Conservation (phyloP, 2,797 vertebrate genomes). For the Danionella dracula region DNA sequence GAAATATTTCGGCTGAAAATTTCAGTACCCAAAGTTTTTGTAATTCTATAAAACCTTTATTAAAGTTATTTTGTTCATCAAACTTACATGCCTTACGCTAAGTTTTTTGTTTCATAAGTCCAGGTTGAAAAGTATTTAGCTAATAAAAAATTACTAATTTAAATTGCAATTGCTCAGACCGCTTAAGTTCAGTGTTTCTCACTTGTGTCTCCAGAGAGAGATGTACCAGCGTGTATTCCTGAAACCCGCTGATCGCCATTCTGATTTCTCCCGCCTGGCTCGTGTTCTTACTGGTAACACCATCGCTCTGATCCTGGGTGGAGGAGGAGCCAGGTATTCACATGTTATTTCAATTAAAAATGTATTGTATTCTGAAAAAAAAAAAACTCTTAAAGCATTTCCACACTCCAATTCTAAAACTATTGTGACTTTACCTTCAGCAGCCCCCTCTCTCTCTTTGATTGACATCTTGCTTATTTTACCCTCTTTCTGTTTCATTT, state of each 20-base stretch:
- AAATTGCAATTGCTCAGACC: too few species aligned
- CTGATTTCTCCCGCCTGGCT: constrained; percentile 90
- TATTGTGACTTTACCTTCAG: too few species aligned
- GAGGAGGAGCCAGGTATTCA: constrained; percentile 87
- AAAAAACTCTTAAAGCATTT: background rate
- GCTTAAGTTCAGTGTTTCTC: background rate
- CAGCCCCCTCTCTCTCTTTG: background rate
- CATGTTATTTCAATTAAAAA: background rate
- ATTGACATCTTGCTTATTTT: constrained; percentile 4
- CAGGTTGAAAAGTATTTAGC: too few species aligned
- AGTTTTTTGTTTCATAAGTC: too few species aligned
- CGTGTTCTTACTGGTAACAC: constrained; percentile 88
- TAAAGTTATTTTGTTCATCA: too few species aligned
- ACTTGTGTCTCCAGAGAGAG: constrained; percentile 71
- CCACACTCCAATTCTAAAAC: too few species aligned
- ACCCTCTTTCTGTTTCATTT: constrained; percentile 4
- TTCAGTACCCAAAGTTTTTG: too few species aligned
- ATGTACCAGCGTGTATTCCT: constrained; percentile 86
- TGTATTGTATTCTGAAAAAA: background rate
- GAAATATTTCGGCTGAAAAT: too few species aligned
- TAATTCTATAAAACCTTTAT: too few species aligned
- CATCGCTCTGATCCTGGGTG: constrained; percentile 87
- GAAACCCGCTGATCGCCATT: constrained; percentile 82
- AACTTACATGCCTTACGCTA: too few species aligned
- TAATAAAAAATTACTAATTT: too few species aligned